Evolutionary conservation across 2,888 invertebrate genomes (phyloP).

Genomic region (Schrankia costaestrigalis): DNA sequence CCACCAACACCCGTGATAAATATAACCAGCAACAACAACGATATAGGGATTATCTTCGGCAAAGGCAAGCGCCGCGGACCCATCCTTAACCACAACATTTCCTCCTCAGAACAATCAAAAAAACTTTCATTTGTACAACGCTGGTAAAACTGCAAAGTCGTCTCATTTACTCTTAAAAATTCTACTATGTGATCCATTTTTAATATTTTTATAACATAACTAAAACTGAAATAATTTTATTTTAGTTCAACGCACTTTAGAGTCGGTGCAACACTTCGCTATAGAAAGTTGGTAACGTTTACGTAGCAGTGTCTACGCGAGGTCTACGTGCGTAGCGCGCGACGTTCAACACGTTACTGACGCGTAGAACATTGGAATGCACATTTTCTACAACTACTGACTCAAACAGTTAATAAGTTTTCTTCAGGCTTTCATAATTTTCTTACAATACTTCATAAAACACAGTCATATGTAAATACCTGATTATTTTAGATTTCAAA

Average conservation of each 20-base stretch:
- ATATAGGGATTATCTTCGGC: slow-evolving; percentile 80
- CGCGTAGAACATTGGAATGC: not conserved
- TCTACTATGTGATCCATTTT: slow-evolving; percentile 50
- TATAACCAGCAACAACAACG: slow-evolving; percentile 86
- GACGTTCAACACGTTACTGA: slow-evolving; percentile 10
- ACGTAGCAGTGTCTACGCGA: slow-evolving; percentile 25
- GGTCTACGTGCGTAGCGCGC: slow-evolving; percentile 38
- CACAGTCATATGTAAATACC: no score
- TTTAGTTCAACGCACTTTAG: not conserved
- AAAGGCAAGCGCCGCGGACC: slow-evolving; percentile 83
- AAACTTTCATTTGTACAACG: slow-evolving; percentile 67
- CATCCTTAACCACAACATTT: slow-evolving; percentile 79
- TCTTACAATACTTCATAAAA: no score
- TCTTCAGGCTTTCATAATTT: no score
- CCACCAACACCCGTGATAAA: slow-evolving; percentile 92
- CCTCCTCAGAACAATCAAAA: slow-evolving; percentile 82
- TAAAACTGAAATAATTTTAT: not conserved
- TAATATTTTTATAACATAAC: slow-evolving; percentile 3
- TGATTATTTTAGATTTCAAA: no score
- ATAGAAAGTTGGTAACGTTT: slow-evolving; percentile 17
- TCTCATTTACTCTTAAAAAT: slow-evolving; percentile 55
- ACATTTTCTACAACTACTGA: no score
- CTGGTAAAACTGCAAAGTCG: slow-evolving; percentile 41
- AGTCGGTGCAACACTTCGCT: not conserved
- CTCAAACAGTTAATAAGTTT: no score